Base-by-base conservation (phyloP, 2,888 invertebrate genomes). In the Alloscopus bannaensis region DNA sequence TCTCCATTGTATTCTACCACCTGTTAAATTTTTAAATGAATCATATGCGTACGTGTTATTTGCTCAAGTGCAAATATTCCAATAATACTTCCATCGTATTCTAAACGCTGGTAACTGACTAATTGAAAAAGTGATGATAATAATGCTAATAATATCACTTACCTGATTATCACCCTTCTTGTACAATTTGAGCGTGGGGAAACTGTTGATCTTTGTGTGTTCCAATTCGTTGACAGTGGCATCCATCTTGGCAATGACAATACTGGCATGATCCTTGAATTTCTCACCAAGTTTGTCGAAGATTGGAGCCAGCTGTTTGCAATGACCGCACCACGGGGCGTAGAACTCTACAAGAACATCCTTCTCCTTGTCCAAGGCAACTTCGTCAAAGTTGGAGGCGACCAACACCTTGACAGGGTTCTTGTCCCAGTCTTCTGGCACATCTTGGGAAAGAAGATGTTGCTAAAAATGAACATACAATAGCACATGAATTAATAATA, bases 281-380 rank as follows among this genome's bases (percentile, higher is more conserved):
- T 98, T 95, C 88, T 98, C 98, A 83, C 93, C 98, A 87, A 98
- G 91, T 91, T 88, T 88, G 81, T 99, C 98, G 91, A 97, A 99
- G 89, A 98, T 98, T 28, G 99, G 99, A 71, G 91, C 95, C 87
- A 99, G 91, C 89, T 98, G 96, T 88, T 99, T 98, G 93, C 99
- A 75, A 24, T 66, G 68, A 42, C 72, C 72, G 29, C 95, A 96
- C 99, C 99, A 99, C 81, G 99, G 98, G 69, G 98, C 98, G 90
- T 98, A 99, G 91, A 99, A 99, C 91, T 99, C 99, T 84, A 99
- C 98, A 78, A 99, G 92, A 64, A 99, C 99, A 87, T 93, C 93
- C 91, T 98, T 99, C 85, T 89, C 91, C 87, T 91, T 91, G 89
- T 99, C 94, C 84, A 94, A 92, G 64, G 93, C 99, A 86, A 99